A percentile compares a stretch with the other conserved stretches of the same genome.
These are phyloP conservation scores for Loriculus beryllinus DNA, from an alignment of 2,797 vertebrate species.

Conservation along the genomic window DNA sequence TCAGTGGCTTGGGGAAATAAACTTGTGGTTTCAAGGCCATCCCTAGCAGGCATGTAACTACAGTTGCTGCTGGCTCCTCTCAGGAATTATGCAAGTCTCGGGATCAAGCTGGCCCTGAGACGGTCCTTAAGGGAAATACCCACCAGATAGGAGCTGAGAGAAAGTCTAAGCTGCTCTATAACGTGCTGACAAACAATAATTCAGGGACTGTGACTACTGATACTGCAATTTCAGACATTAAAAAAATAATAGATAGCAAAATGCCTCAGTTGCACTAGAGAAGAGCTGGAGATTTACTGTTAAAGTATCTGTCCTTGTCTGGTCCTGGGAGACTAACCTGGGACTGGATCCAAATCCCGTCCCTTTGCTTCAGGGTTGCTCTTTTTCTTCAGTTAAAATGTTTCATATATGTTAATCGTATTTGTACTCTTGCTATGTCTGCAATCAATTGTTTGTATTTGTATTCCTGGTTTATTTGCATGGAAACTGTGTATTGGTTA, in stretches of 20 bases:
- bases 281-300: not conserved
- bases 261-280: not conserved
- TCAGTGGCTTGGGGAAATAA: not conserved
- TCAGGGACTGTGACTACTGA: not conserved
- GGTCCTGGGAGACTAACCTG: not conserved
- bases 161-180: not conserved
- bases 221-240: not conserved
- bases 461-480: not conserved
- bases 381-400: not conserved
- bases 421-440: slow-evolving; percentile 6
- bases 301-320: not conserved
- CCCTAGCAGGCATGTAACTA: not conserved
- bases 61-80: not conserved
- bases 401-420: not conserved
- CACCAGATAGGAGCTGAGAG: not conserved
- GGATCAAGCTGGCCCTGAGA: not conserved
- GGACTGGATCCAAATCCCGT: not conserved
- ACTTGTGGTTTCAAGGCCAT: not conserved
- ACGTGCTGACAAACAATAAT: not conserved
- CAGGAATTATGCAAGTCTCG: not conserved
- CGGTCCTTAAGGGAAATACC: not conserved
- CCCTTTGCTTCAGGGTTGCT: not conserved
- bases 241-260: not conserved
- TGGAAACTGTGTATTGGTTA: slow-evolving; percentile 15
- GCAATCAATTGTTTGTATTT: not conserved